Base-by-base conservation (phyloP, 2,797 vertebrate genomes). In the Poecilia velifera region DNA sequence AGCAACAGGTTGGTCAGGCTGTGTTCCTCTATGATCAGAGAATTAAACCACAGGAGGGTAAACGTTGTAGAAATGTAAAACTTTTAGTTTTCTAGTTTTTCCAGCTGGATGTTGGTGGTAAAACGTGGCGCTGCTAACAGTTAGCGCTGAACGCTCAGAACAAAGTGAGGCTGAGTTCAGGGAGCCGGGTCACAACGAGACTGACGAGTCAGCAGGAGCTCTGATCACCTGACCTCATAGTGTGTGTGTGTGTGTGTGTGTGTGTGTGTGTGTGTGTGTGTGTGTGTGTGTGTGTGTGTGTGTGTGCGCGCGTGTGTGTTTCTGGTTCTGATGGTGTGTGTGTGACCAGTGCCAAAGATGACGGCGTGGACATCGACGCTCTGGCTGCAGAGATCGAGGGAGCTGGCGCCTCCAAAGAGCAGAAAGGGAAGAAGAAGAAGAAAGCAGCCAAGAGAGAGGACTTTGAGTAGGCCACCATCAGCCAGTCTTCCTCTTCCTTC, bases 321-420 rank as follows among this genome's bases (percentile, higher is more conserved):
- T 45, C 2, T 45, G 0, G 4, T 49, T 49, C 47, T 49, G 18
- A 49, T 2, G 18, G 45, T 45, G 45, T 45, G 0, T 79, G 2
- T 49, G 45, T 76, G 43, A 3, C 14, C 74, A 94, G 93, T 73
- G 70, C 91, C 82, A 93, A 91, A 91, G 93, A 92, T 7, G 97
- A 97, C 82, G 96, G 96, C 82, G 91, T 96, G 76, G 97, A 97
- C 91, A 95, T 98, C 59, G 97, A 98, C 76, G 97, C 97, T 83
- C 96, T 98, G 90, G 97, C 97, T 72, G 97, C 97, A 41, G 97
- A 98, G 91, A 98, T 98, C 91, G 97, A 98, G 93, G 97, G 97
- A 90, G 96, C 97, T 4, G 97, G 97, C 85, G 96, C 96, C 86
- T 94, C 97, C 66, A 97, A 96, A 84, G 97, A 97, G 81, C 93